Percentiles rank a stretch among this genome's conserved stretches.
phyloP scores from a whole-genome alignment of 1,140 invertebrate species.

The Diachasma alloeum region DNA sequence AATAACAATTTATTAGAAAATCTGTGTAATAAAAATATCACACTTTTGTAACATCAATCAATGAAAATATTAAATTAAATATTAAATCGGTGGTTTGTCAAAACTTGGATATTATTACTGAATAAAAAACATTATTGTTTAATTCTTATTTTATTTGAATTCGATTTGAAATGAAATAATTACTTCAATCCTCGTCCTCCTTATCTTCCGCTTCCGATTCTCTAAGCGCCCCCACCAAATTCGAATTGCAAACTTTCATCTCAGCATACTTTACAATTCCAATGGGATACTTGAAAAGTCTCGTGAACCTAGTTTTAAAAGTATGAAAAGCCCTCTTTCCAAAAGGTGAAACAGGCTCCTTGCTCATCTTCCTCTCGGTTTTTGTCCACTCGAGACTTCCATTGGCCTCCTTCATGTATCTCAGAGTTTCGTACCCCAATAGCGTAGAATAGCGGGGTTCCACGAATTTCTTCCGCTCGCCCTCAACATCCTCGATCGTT shows the following conservation, averaged over 20 bases:
- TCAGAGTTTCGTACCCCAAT: conserved; percentile 37
- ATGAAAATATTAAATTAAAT: not conserved
- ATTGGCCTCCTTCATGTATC: conserved; percentile 14
- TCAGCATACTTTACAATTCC: conserved; percentile 31
- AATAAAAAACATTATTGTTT: not conserved
- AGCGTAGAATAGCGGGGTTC: conserved; percentile 44
- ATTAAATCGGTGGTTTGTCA: not conserved
- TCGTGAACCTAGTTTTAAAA: conserved; percentile 48
- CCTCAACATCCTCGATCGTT: not conserved
- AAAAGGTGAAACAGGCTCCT: conserved; percentile 25
- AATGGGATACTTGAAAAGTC: conserved; percentile 55
- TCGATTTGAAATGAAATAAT: no score
- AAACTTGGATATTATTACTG: not conserved
- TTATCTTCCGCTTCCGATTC: no score
- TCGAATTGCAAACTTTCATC: not conserved
- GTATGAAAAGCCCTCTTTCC: conserved; percentile 41
- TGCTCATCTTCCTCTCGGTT: not conserved
- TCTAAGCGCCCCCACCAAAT: no score
- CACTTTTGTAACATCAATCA: not conserved
- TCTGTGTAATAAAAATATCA: not conserved
- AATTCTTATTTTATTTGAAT: not conserved
- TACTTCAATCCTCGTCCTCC: no score
- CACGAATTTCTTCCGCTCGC: conserved; percentile 14
- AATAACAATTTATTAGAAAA: not conserved
- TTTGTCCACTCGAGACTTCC: not conserved